Evolutionary conservation across 2,888 invertebrate genomes (phyloP), one percentile per base, ranked within the genome.

Genomic region (Spialia ferax): DNA sequence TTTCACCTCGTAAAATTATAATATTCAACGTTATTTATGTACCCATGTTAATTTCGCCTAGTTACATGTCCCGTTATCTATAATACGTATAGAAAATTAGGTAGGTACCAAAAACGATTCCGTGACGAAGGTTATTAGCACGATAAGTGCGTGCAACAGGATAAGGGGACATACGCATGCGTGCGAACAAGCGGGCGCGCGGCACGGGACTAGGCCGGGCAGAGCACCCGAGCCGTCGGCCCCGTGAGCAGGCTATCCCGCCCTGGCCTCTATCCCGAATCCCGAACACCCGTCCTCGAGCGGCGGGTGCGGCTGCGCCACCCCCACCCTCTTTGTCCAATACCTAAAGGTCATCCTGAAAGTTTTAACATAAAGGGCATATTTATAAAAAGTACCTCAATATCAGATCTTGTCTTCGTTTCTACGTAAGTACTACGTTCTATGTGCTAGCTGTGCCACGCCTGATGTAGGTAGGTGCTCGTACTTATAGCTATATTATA

Each of bases 171-270:
- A 71, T 69, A 80, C 79, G 80, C 82, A 87, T 88, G 86, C 91
- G 90, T 90, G 88, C 85, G 83, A 74, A 71, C 88, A 74, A 76
- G 42, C 68, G 78, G 82, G 80, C 88, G 86, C 80, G 78, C 87
- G 84, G 77, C 75, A 84, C 83, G 78, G 82, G 82, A 91, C 90
- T 91, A 86, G 80, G 70, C 59, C 60, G 69, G 38, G 56, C 59
- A 56, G 66, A 42, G 26, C n/a, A 72, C 72, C 74, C 76, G 72
- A 73, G 71, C 74, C 71, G 23, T 62, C 69, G 69, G 67, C 68
- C 72, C 70, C 70, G 63, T 62, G 68, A 20, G 2, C 48, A 67
- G 64, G 63, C 61, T 74, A 74, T 75, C 77, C 78, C 76, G 79
- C 77, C 79, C 73, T 73, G 72, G 76, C 69, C 69, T 73, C 77